Conservation (phyloP, 2,888 invertebrate genomes). For the Sarcophaga caerulescens region DNA sequence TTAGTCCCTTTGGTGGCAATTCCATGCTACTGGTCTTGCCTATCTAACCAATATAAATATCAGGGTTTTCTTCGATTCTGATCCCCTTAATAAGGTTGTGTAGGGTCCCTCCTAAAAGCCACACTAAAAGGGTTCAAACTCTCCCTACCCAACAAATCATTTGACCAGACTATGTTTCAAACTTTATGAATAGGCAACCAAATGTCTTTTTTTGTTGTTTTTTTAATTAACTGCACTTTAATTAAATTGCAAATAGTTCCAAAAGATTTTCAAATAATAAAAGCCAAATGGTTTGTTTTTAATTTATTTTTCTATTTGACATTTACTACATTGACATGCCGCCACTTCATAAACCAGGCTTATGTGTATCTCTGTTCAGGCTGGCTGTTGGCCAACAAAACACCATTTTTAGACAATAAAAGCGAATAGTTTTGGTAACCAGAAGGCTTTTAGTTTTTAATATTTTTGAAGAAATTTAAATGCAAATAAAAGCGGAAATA, state of each 20-base stretch:
- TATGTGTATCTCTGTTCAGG: slow-evolving; percentile 70
- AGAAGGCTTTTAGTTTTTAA: slow-evolving; percentile 68
- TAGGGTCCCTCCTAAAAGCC: too few relatives aligned
- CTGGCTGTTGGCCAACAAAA: background rate
- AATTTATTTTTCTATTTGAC: slow-evolving; percentile 70
- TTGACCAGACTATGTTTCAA: background rate
- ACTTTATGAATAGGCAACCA: background rate
- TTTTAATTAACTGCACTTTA: slow-evolving; percentile 58
- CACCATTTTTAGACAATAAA: background rate
- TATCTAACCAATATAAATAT: too few relatives aligned
- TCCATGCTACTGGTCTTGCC: too few relatives aligned
- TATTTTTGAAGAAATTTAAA: slow-evolving; percentile 8
- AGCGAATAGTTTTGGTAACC: slow-evolving; percentile 69
- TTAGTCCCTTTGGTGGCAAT: too few relatives aligned
- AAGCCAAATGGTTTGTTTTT: slow-evolving; percentile 33
- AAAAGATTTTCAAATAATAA: slow-evolving; percentile 19
- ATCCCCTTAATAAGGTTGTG: too few relatives aligned
- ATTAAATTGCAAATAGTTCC: slow-evolving; percentile 67
- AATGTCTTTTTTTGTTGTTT: background rate
- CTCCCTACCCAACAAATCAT: too few relatives aligned
- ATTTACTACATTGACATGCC: slow-evolving; percentile 78
- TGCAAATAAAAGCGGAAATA: slow-evolving; percentile 42
- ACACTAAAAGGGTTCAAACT: too few relatives aligned
- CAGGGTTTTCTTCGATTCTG: too few relatives aligned
- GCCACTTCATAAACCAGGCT: slow-evolving; percentile 44